These are phyloP conservation scores for Melipona bicolor DNA, from an alignment of 2,888 invertebrate genomes.

Conservation along the genomic window DNA sequence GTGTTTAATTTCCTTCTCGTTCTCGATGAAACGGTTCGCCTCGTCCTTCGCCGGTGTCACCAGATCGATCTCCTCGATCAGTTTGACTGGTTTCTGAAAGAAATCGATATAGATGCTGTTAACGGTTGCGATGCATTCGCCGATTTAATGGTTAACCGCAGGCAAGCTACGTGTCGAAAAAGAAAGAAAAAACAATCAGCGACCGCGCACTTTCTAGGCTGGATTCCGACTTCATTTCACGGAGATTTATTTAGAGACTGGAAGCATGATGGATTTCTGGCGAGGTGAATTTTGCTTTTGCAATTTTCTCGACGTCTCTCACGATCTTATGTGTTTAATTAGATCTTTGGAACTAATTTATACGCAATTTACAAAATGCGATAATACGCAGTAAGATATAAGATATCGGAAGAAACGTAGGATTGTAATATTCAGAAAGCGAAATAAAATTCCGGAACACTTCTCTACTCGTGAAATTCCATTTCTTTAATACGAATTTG, in stretches of 20 bases:
- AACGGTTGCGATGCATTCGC: conserved; percentile 10
- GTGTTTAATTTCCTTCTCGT: conserved; percentile 48
- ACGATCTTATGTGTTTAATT: not conserved
- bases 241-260: too few species aligned
- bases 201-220: conserved; percentile 28
- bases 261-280: not conserved
- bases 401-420: not conserved
- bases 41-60: conserved; percentile 67
- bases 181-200: not conserved
- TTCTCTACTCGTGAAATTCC: too few species aligned
- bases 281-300: not conserved
- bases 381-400: not conserved
- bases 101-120: conserved; percentile 19
- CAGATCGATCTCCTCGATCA: conserved; percentile 59
- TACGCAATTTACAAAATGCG: not conserved
- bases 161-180: not conserved
- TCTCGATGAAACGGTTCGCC: conserved; percentile 61
- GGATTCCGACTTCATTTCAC: not conserved
- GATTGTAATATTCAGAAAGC: not conserved
- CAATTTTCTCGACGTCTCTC: not conserved
- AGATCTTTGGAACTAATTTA: not conserved
- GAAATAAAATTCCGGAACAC: too few species aligned
- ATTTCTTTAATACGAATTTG: not conserved
- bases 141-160: conserved; percentile 38
- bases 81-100: conserved; percentile 14